Evolutionary conservation across 2,113 vertebrate species (phyloP), one percentile per base, ranked within the genome.

Genomic region (Tachysurus vachellii): DNA sequence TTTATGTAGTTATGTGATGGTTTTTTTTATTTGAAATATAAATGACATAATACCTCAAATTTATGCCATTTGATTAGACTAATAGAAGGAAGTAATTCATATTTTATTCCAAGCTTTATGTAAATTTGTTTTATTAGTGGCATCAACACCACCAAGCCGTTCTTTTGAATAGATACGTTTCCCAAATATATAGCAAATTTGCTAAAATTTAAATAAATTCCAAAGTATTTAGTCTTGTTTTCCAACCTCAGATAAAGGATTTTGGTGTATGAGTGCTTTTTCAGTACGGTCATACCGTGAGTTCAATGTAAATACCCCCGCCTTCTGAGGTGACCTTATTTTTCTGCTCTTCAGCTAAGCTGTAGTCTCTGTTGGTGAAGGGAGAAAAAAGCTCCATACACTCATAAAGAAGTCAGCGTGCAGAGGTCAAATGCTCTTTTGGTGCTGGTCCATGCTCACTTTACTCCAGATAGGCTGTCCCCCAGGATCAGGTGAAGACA

Each of bases 361-460:
- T 80, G 44, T 73, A 64, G 57, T 87, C 59, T 87, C 59, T 66
- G n/a, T 59, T 84, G 85, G 53, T 86, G 75, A 21, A 71, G 14
- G 82, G 54, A 86, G 71, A 82, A 79, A 76, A 80, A 85, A 83
- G 64, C 83, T 82, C 86, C 26, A 47, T 84, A 76, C 61, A 59
- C 83, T 82, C 71, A 79, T 85, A 86, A 83, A 86, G 71, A 26
- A 84, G 86, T 93, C 86, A 84, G 91, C 88, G 82, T 83, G 71
- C 90, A 86, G 90, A 92, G 91, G 89, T 94, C 90, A 90, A 92
- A 92, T 86, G 80, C 66, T 82, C 76, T 90, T 89, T 83, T 90
- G 92, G 85, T 89, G 91, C 86, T 71, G 76, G 54, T 80, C 88
- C 84, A 88, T 91, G 90, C 64, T 85, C 83, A 82, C 71, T 80